Evolutionary conservation across 64 coral and sea anemone species (phyloP).

Genomic region (Hydrozoanthus tunicans): DNA sequence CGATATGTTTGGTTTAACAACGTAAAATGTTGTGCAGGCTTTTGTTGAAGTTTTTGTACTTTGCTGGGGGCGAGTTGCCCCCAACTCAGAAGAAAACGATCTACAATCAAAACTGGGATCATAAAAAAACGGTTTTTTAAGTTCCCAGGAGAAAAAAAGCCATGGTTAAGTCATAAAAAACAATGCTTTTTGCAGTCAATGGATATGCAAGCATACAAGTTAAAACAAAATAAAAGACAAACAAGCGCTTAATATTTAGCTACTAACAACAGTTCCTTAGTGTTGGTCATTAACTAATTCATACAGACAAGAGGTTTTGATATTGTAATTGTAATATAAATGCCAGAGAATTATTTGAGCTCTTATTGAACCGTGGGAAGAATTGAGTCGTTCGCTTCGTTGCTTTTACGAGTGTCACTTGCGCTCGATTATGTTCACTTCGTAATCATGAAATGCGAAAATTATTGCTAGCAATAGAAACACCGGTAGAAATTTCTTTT

Average conservation of each 20-base stretch:
- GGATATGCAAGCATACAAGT: not conserved
- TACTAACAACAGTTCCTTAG: too few species aligned
- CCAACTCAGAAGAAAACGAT: not conserved
- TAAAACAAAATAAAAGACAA: not conserved
- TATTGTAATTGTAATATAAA: not conserved
- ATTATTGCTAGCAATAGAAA: too few species aligned
- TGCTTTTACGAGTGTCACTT: too few species aligned
- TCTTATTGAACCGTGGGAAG: not conserved
- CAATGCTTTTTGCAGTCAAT: not conserved
- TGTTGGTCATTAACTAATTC: not conserved
- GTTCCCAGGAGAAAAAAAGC: not conserved
- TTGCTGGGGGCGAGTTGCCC: conserved; percentile 37
- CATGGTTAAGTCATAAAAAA: not conserved
- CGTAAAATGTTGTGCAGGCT: not conserved
- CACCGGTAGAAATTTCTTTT: too few species aligned
- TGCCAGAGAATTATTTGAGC: not conserved
- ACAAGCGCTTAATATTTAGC: conserved; percentile 3
- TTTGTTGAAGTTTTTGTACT: not conserved
- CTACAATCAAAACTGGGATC: not conserved
- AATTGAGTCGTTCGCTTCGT: too few species aligned
- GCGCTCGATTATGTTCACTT: too few species aligned
- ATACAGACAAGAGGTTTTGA: not conserved
- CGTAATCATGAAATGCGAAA: too few species aligned
- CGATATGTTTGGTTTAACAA: conserved; percentile 5
- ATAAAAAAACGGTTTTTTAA: not conserved